A percentile compares a stretch with the other conserved stretches of the same genome.
Evolutionary conservation across 2,888 invertebrate genomes (phyloP).

Genomic region (Caenorhabditis japonica): DNA sequence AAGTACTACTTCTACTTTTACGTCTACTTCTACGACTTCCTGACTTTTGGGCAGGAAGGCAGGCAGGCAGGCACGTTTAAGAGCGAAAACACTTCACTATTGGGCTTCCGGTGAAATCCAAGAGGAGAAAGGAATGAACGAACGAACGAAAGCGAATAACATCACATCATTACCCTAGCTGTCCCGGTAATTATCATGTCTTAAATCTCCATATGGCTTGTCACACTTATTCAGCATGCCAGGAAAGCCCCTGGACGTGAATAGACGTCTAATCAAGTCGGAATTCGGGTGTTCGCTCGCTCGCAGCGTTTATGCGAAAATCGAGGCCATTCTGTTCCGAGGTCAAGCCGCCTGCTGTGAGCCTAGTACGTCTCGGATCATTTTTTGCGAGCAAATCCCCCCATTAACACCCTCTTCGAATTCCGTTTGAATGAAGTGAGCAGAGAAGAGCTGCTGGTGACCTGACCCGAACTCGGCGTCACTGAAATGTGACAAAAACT

Average conservation of each 20-base stretch:
- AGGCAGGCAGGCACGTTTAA: background rate
- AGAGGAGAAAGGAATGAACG: no score
- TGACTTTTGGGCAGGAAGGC: constrained; percentile 20
- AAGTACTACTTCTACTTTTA: no score
- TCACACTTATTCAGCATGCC: no score
- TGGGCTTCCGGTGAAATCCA: background rate
- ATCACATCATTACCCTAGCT: background rate
- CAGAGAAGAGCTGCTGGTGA: constrained; percentile 5
- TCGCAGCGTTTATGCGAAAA: no score
- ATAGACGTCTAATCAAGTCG: constrained; percentile 36
- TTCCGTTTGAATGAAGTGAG: constrained; percentile 1
- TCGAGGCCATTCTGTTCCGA: background rate
- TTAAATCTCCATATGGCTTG: constrained; percentile 8
- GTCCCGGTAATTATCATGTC: constrained; percentile 30
- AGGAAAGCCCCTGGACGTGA: constrained; percentile 1
- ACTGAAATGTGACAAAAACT: constrained; percentile 50
- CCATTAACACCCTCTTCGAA: constrained; percentile 20
- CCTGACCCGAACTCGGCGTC: constrained; percentile 16
- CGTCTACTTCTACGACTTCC: no score
- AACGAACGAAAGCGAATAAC: background rate
- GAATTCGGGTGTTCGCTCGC: constrained; percentile 3
- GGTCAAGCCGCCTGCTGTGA: constrained; percentile 17
- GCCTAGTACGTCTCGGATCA: background rate
- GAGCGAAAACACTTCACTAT: constrained; percentile 14
- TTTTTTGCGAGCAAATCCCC: no score